Base-by-base conservation (phyloP, 2,113 vertebrate species). In the Numida meleagris region DNA sequence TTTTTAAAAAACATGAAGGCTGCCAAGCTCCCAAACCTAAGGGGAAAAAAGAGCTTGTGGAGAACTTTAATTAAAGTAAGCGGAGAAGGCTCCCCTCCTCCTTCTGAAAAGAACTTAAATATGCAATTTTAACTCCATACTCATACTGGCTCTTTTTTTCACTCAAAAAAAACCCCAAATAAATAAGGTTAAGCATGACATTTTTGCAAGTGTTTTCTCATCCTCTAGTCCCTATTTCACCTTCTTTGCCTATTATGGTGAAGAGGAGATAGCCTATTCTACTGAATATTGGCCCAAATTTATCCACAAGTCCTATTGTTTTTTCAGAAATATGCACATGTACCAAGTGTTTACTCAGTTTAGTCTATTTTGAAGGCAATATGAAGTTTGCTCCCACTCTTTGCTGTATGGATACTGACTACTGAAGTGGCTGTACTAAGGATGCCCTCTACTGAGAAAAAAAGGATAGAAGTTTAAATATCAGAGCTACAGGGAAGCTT, bases 381-480 rank as follows among this genome's bases (percentile, higher is more conserved):
- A 71, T 16, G 48, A 88, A 77, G 43, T 78, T 91, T 83, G 20
- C 19, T 68, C 43, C 51, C 38, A 36, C 65, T 74, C 74, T 38
- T 93, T 65, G 40, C 85, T 86, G 23, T 43, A 59, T 72, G 31
- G 82, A 65, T 83, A 25, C 7, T 62, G 68, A 48, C 46, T 86
- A 45, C 57, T 57, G 61, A 95, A 95, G 95, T 81, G 90, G 77
- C 94, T 96, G 91, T 93, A 94, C 94, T 94, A 94, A 97, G 94
- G 96, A 95, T 97, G 96, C 96, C 94, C 96, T 97, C 95, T 96
- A 90, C 93, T 96, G 96, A 96, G 82, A 91, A 95, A 76, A 95
- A 93, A 81, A 33, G 93, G 91, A 95, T 82, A 95, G 65, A 76
- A 93, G n/a, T 66, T 48, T 62, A 76, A 74, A 70, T 50, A 81